phyloP scores from a whole-genome alignment of 2,113 vertebrate genomes.

The Propithecus coquereli region DNA sequence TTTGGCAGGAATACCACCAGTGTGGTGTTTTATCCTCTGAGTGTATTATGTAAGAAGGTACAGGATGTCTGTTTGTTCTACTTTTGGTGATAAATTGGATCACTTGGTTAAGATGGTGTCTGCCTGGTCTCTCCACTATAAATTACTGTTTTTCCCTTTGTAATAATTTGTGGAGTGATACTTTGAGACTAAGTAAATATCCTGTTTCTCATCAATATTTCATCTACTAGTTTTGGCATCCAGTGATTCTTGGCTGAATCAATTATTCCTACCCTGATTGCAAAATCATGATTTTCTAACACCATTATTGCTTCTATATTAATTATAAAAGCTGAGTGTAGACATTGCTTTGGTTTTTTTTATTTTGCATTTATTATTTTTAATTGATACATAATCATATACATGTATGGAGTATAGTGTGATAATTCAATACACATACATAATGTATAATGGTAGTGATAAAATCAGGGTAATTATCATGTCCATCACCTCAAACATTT shows the following conservation, averaged over 20 bases:
- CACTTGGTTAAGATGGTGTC: not conserved
- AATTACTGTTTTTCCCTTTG: not conserved
- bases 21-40: not conserved
- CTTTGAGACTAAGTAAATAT: not conserved
- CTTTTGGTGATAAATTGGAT: not conserved
- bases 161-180: not conserved
- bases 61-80: not conserved
- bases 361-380: not conserved
- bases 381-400: not conserved
- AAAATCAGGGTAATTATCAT: not conserved
- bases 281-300: not conserved
- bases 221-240: not conserved
- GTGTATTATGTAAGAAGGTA: not conserved
- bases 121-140: not conserved
- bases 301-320: not conserved
- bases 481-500: not conserved
- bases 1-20: not conserved
- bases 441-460: not conserved
- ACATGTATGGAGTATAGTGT: not conserved
- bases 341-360: not conserved
- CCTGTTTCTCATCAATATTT: not conserved
- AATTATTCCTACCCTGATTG: not conserved
- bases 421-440: not conserved
- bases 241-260: not conserved
- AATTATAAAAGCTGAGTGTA: not conserved